Evolutionary conservation across 2,797 vertebrate genomes (phyloP).

Genomic region (Alectoris magna): DNA sequence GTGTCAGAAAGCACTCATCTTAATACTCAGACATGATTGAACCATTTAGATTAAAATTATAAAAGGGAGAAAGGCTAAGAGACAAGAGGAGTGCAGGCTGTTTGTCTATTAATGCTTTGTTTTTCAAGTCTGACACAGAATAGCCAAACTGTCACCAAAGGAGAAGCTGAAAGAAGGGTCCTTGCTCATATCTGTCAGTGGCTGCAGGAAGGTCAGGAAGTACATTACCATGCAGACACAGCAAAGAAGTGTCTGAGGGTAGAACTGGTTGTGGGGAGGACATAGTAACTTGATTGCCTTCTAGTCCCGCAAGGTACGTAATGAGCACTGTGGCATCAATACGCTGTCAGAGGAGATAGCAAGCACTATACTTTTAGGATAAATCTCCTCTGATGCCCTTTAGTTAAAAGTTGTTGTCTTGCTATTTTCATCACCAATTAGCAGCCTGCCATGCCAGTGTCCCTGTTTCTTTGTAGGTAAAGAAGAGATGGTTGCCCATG

Average conservation of each 20-base stretch:
- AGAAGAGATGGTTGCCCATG: background rate
- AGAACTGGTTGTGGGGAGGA: background rate
- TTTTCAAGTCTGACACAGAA: background rate
- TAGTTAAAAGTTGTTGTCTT: background rate
- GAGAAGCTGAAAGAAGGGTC: background rate
- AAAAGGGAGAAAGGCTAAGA: background rate
- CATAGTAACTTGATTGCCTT: background rate
- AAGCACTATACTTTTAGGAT: background rate
- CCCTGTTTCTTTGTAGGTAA: background rate
- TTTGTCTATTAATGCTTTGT: background rate
- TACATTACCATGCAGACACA: background rate
- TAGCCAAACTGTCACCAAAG: background rate
- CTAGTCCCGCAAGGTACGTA: background rate
- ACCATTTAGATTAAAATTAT: background rate
- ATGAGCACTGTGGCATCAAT: background rate
- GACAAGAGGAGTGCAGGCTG: background rate
- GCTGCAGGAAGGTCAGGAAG: background rate
- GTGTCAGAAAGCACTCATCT: background rate
- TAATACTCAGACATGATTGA: background rate
- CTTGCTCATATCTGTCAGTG: background rate
- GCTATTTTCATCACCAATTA: too few species aligned
- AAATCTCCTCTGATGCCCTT: background rate
- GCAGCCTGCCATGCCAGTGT: background rate
- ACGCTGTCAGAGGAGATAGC: background rate
- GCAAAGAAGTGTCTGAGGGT: background rate